Evolutionary conservation across 2,888 invertebrate species (phyloP), one percentile per base, ranked within the genome.

Genomic region (Drosophila antonietae): DNA sequence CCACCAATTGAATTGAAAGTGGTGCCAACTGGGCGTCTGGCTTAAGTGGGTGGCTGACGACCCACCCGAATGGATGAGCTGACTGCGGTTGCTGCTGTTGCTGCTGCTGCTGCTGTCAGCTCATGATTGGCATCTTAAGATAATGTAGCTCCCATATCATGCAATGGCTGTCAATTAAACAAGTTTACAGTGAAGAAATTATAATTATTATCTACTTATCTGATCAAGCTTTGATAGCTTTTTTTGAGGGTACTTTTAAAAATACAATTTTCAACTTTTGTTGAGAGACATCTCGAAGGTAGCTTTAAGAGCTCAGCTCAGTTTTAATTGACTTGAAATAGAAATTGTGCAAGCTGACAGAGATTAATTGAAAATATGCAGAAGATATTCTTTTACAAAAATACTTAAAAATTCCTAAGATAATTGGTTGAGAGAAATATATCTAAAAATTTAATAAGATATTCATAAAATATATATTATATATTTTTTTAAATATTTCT

Each of bases 1-100:
- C 37, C 51, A 47, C 41, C 78, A 67, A 75, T 74, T 65, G 71
- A 65, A 46, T n/a, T 46, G 46, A 78, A 75, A 78, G 70, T 74
- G 69, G 28, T 46, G 63, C 47, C 46, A 65, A 49, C 43, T n/a
- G 18, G 41, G 70, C 53, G 69, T 58, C 44, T 49, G 72, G 23
- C 23, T n/a, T 43, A 9, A 72, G 68, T 63, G 73, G 73, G 59
- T 68, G 73, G 68, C 37, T 6, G 31, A 0, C 20, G 20, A 20
- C 14, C 44, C 44, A 23, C 20, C n/a, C 18, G 7, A 37, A 15
- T 39, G 14, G 14, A 15, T 15, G 37, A 37, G 2, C 15, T 14
- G 37, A 15, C 23, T n/a, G 28, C n/a, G 5, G 37, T 15, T n/a
- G 28, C n/a, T 9, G 37, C 37, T 37, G 37, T 28, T 5, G 31